Evolutionary conservation across 1,140 invertebrate genomes (phyloP), one percentile per base, ranked within the genome.

Genomic region (Leptinotarsa defecta): DNA sequence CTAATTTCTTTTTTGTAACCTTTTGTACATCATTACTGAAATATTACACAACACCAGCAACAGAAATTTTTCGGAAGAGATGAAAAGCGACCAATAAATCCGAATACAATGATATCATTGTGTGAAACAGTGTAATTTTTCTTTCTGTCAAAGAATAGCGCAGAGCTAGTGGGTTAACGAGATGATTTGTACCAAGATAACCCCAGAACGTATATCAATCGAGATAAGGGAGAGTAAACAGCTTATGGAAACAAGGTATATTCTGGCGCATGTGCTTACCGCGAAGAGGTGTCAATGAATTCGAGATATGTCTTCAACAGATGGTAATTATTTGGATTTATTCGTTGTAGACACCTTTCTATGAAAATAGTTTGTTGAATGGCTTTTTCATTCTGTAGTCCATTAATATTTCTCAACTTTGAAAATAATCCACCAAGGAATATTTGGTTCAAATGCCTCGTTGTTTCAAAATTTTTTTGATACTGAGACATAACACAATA

Each of bases 131-230:
- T 17, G 17, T 57, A 57, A 57, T 57, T 57, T 57, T 57, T 57
- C 52, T 15, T 57, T 57, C 52, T 57, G 52, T 57, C 52, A 57
- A 57, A 57, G 15, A 19, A n/a, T 57, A 19, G 52, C 52, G 52
- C n/a, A 43, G 24, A 20, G 65, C 43, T 68, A 24, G 20, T n/a
- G 43, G 65, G 24, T 68, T 68, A 68, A 68, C 65, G 13, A 27
- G 65, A 27, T 27, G 19, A 68, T 68, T 68, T 68, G 65, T 68
- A 34, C 17, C 17, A 34, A 68, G 65, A 68, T 27, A 68, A 68
- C 43, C 22, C 65, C 65, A 11, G 24, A 8, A 27, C 65, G 11
- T 68, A 68, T 68, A 34, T 68, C 15, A 68, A 68, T n/a, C 15
- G 22, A 27, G 65, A 27, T 65, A 65, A 24, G 64, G 52, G 52